Evolutionary conservation across 2,113 vertebrate species (phyloP), one percentile per base, ranked within the genome.

Genomic region (Chloroceryle aenea): DNA sequence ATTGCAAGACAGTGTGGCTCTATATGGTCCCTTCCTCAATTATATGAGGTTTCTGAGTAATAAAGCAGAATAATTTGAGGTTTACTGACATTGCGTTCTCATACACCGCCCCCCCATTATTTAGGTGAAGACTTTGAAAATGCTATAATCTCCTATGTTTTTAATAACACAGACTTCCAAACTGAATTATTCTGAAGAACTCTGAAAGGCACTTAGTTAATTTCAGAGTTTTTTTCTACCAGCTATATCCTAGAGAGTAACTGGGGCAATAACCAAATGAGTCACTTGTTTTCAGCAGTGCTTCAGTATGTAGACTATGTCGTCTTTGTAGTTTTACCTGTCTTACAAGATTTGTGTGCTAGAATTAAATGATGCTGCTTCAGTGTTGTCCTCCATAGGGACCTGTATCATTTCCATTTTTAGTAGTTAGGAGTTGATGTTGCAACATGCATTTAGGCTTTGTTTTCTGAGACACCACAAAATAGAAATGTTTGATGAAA

Each of bases 351-450:
- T 92, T 80, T 89, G n/a, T 72, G 32, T 71, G 32, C 80, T 94
- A 92, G 93, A 87, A 77, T 93, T 87, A 87, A 92, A 61, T 56
- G 34, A 12, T 71, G 19, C 27, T 89, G 52, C 74, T 69, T 85
- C 50, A 48, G 20, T 86, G 32, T 64, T 91, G 43, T 76, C 52
- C 30, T 92, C 81, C 82, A 6, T 18, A 66, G 91, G 95, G 72
- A 86, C 75, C 66, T 89, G 63, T 90, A 73, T 86, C n/a, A 30
- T 73, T 89, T 93, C 78, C 45, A 79, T 91, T 96, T 95, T 96
- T 85, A 81, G 83, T 56, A 53, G 40, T 48, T 80, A 42, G 36
- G n/a, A 86, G 69, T 85, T 94, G 77, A 87, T 87, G 45, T 85
- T 42, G 55, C 64, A 88, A 50, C 34, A 43, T 92, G 32, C 13